Evolutionary conservation across 1,140 invertebrate genomes (phyloP), one percentile per base, ranked within the genome.

Genomic region (Chionoecetes opilio): DNA sequence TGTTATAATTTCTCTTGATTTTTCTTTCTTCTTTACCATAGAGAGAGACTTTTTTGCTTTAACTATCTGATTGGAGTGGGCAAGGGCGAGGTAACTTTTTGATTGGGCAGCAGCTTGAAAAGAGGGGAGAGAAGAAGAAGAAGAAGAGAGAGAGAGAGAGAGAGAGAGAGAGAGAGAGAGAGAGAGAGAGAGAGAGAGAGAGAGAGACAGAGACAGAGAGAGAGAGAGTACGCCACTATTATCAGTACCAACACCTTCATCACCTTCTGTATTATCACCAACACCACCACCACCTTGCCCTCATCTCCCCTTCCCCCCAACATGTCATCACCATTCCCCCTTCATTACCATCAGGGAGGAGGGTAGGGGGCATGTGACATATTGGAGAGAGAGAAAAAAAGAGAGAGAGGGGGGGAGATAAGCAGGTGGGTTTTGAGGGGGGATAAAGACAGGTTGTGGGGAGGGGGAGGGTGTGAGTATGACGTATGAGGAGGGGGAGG

Each of bases 131-230:
- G 63, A 6, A 14, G 63, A 21, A 75, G 63, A 75, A n/a, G 63
- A n/a, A 26, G 8, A 26, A n/a, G 63, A n/a, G 63, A n/a, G 21
- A n/a, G 21, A 75, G 63, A n/a, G 14, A 41, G 38, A 41, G 38
- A 41, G 38, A 41, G 38, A 41, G 38, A 41, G 38, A 41, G 38
- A 41, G 38, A 41, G 11, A 87, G 17, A 34, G 31, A 87, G n/a
- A 21, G 11, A 34, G 37, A 14, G n/a, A 87, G n/a, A 34, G 17
- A 29, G 26, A 41, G 11, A 46, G n/a, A 31, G 88, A 90, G 88
- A 90, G 88, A 90, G 37, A 90, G 88, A 90, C 37, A 90, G 38
- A 90, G 88, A 90, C 0, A 46, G 34, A 46, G 88, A 46, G 88
- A 46, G 88, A 46, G 88, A 46, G 21, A n/a, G 29, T 3, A n/a